phyloP scores from a whole-genome alignment of 2,888 invertebrate genomes.

The Luffia ferchaultella region DNA sequence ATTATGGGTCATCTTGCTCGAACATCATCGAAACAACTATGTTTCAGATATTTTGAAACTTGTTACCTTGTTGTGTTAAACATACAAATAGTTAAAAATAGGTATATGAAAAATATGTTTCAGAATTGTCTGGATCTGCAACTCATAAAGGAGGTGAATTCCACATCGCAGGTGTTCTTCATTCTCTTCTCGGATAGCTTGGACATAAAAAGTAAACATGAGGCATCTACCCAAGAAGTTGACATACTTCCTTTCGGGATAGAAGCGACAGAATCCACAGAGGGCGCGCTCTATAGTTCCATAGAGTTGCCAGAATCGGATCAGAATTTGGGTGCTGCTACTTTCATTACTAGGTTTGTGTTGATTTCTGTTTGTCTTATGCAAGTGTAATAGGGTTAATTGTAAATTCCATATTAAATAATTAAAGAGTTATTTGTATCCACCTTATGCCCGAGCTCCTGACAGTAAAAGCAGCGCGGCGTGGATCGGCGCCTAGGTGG shows the following conservation, averaged over 20 bases:
- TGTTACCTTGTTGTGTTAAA: no score
- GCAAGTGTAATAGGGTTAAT: slow-evolving; percentile 20
- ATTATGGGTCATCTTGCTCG: no score
- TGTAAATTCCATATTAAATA: no score
- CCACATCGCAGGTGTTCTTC: slow-evolving; percentile 45
- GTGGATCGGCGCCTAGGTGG: no score
- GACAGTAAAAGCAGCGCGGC: no score
- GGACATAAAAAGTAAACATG: slow-evolving; percentile 12
- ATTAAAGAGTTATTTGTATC: no score
- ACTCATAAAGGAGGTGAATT: slow-evolving; percentile 47
- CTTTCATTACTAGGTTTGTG: background rate
- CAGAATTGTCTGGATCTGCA: slow-evolving; percentile 58
- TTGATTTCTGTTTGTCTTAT: background rate
- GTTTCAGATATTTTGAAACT: no score
- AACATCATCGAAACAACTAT: no score
- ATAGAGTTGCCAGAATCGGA: slow-evolving; percentile 38
- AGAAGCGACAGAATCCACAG: slow-evolving; percentile 34
- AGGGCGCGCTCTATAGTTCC: slow-evolving; percentile 19
- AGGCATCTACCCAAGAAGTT: background rate
- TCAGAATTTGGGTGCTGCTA: slow-evolving; percentile 22
- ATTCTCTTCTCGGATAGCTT: slow-evolving; percentile 40
- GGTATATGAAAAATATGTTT: no score
- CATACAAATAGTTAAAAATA: no score
- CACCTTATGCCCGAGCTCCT: no score
- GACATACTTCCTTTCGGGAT: background rate